These are phyloP conservation scores for Cotesia vestalis DNA, from an alignment of 1,140 invertebrate genomes.

Conservation along the genomic window DNA sequence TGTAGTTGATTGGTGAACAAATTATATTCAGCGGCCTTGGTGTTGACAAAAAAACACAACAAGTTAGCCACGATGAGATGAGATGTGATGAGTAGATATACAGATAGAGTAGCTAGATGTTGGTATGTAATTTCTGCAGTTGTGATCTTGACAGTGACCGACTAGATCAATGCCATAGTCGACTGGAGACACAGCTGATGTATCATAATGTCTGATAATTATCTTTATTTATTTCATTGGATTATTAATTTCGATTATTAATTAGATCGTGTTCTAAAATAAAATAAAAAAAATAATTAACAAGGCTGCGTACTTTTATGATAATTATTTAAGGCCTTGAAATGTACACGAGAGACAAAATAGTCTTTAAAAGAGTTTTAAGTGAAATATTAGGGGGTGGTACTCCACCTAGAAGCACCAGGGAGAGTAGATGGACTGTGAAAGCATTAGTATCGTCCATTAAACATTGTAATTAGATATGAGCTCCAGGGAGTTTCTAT, in stretches of 20 bases:
- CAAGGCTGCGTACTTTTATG: neutral
- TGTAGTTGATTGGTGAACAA: too few relatives aligned
- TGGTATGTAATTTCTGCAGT: conserved; percentile 2
- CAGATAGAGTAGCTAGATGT: neutral
- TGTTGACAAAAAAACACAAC: too few relatives aligned
- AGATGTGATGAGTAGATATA: neutral
- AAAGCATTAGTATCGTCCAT: conserved; percentile 30
- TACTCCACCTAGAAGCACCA: conserved; percentile 15
- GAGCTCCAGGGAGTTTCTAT: conserved; percentile 31
- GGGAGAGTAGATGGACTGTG: conserved; percentile 22
- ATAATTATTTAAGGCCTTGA: neutral
- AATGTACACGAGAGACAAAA: neutral
- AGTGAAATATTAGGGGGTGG: conserved; percentile 13
- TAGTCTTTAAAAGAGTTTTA: conserved; percentile 4
- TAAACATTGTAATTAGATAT: conserved; percentile 36
- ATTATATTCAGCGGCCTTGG: too few relatives aligned
- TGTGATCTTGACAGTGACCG: conserved; percentile 58
- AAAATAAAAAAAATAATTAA: neutral
- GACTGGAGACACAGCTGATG: conserved; percentile 39
- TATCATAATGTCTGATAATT: neutral
- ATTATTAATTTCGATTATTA: neutral
- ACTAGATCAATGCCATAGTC: conserved; percentile 48
- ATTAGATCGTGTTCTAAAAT: neutral
- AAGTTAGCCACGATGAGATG: too few relatives aligned
- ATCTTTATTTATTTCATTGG: too few relatives aligned